phyloP scores from a whole-genome alignment of 2,113 vertebrate genomes.

The Ceratotherium simum region DNA sequence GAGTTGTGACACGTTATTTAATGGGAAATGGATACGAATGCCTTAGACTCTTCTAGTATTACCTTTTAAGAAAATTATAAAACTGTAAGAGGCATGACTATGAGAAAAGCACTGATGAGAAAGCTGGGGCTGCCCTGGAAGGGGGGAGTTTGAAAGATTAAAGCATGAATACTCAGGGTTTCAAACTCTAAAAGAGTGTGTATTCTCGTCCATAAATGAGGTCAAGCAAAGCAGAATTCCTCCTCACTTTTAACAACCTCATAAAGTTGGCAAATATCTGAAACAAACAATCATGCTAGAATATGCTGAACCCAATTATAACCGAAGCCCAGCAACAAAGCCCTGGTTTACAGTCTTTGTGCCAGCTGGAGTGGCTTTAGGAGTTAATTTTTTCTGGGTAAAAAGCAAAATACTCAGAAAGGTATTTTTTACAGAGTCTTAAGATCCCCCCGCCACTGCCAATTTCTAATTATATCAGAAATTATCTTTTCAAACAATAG shows the following conservation, averaged over 20 bases:
- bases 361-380: neutral
- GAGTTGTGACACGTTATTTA: conserved; percentile 82
- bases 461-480: conserved; percentile 25
- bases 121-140: conserved; percentile 52
- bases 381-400: neutral
- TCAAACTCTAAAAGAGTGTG: conserved; percentile 40
- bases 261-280: neutral
- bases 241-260: neutral
- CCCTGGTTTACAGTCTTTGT: neutral
- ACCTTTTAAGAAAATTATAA: conserved; percentile 60
- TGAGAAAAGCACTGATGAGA: conserved; percentile 70
- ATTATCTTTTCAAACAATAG: conserved; percentile 29
- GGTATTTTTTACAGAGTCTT: neutral
- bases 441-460: neutral
- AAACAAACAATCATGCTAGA: neutral
- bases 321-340: neutral
- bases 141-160: conserved; percentile 62
- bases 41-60: conserved; percentile 71
- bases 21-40: conserved; percentile 78
- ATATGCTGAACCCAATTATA: neutral
- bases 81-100: conserved; percentile 70
- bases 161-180: conserved; percentile 28
- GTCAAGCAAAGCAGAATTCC: conserved; percentile 60
- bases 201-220: conserved; percentile 65
- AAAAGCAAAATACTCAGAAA: conserved; percentile 1